A percentile compares a stretch with the other conserved stretches of the same genome.
Conservation (phyloP, 2,888 invertebrate species). For the Xiphydria camelus region DNA sequence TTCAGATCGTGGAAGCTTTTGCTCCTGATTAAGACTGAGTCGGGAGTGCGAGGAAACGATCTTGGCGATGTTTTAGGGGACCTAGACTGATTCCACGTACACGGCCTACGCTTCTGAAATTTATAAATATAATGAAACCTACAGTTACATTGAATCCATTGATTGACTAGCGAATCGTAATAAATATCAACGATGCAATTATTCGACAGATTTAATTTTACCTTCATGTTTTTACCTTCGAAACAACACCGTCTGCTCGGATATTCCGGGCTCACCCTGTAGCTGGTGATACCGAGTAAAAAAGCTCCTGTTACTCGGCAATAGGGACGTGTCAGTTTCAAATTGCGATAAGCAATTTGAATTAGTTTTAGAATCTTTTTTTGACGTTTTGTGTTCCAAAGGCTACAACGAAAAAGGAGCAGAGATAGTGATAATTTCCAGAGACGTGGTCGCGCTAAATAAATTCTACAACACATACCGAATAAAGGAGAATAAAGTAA, state of each 20-base stretch:
- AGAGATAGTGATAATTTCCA: no score
- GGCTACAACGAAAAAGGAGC: conserved; percentile 3
- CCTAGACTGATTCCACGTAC: conserved; percentile 27
- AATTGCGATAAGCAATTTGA: conserved; percentile 12
- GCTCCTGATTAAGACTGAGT: conserved; percentile 24
- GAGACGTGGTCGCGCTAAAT: no score
- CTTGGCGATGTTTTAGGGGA: conserved; percentile 30
- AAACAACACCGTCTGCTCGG: conserved; percentile 30
- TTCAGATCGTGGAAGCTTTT: conserved; percentile 37
- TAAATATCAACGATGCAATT: background rate
- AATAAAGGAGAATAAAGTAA: background rate
- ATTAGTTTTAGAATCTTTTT: conserved; percentile 5
- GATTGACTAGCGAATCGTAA: background rate
- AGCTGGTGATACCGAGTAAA: background rate
- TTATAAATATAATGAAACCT: background rate
- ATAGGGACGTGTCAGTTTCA: conserved; percentile 7
- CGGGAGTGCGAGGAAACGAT: conserved; percentile 16
- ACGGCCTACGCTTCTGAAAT: conserved; percentile 39
- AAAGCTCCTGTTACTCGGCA: background rate
- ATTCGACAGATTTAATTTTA: conserved; percentile 29
- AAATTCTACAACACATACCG: no score
- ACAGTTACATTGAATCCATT: no score
- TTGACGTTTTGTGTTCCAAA: conserved; percentile 9
- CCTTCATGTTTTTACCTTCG: conserved; percentile 53
- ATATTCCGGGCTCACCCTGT: background rate